Evolutionary conservation across 2,797 vertebrate species (phyloP).

Genomic region (Epinephelus malabaricus): DNA sequence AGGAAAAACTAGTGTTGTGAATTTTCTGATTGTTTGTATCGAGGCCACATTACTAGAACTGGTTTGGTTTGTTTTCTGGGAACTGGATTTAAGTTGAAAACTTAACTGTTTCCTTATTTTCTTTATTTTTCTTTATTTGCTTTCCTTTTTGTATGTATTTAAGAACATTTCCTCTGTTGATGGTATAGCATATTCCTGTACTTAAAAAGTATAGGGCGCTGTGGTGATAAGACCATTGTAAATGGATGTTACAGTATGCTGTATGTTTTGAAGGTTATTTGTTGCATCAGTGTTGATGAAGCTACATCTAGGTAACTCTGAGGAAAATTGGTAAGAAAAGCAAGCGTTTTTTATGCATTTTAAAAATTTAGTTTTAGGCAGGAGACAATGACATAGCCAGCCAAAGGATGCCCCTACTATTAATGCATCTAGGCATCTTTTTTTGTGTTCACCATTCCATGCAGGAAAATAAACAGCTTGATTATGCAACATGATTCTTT

Average conservation of each 20-base stretch:
- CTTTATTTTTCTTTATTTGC: constrained; percentile 83
- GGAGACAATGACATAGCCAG: constrained; percentile 89
- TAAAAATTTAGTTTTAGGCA: constrained; percentile 89
- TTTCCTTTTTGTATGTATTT: constrained; percentile 95
- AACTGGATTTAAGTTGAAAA: constrained; percentile 99
- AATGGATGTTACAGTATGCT: constrained; percentile 98
- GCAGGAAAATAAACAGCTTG: constrained; percentile 91
- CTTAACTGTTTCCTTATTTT: constrained; percentile 93
- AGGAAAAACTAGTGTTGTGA: constrained; percentile 96
- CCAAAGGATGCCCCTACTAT: constrained; percentile 90
- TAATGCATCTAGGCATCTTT: constrained; percentile 90
- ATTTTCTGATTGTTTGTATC: constrained; percentile 98
- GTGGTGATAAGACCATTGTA: constrained; percentile 92
- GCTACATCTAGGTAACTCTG: constrained; percentile 93
- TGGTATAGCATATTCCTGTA: constrained; percentile 93
- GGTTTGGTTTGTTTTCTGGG: constrained; percentile 90
- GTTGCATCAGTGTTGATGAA: constrained; percentile 96
- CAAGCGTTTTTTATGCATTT: constrained; percentile 92
- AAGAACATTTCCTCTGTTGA: constrained; percentile 93
- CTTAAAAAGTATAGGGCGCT: constrained; percentile 94
- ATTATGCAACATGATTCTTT: constrained; percentile 90
- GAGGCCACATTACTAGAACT: constrained; percentile 95
- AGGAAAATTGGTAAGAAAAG: constrained; percentile 90
- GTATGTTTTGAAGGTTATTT: constrained; percentile 96
- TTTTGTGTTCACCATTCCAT: constrained; percentile 90